Evolutionary conservation across 2,888 invertebrate species (phyloP), one percentile per base, ranked within the genome.

Genomic region (Heteromyza rotundicornis): DNA sequence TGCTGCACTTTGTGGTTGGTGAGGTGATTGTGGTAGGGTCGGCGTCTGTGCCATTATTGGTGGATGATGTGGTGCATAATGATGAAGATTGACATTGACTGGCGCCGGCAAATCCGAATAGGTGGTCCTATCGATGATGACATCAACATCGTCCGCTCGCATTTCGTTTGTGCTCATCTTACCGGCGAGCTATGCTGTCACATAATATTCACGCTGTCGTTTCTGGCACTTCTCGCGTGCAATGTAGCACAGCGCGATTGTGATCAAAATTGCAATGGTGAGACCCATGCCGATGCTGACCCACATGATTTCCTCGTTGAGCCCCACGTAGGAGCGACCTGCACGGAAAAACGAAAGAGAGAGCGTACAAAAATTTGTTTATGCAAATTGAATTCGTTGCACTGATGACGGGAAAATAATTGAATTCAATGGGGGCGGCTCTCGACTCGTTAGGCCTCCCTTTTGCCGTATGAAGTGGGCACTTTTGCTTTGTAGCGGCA

Each of bases 281-380:
- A 80, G 79, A 58, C 83, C 83, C 83, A 83, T 83, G 58, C 92
- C 92, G 81, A 93, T 92, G 84, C 92, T 92, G 76, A 92, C 92
- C 92, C 92, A 93, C 79, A 93, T 93, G 71, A 93, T 92, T 82
- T 92, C 92, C 81, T 93, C 92, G 83, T 93, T 93, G 81, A 93
- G 91, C 62, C 92, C 92, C 74, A 91, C 91, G 77, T 92, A 90
- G 24, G 91, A 91, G 73, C 91, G 89, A 61, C 92, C 93, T 93
- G 47, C 2, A 56, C 17, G 27, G 40, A 56, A 22, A 20, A 51
- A 51, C n/a, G n/a, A n/a, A n/a, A n/a, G n/a, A n/a, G n/a, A n/a
- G n/a, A n/a, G n/a, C 12, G 17, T 19, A 57, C 17, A 57, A n/a
- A 57, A 27, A 36, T 12, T 5, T 23, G 27, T 27, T 23, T 27